Base-by-base conservation (phyloP, 2,797 vertebrate genomes). In the Chromobotia macracanthus region DNA sequence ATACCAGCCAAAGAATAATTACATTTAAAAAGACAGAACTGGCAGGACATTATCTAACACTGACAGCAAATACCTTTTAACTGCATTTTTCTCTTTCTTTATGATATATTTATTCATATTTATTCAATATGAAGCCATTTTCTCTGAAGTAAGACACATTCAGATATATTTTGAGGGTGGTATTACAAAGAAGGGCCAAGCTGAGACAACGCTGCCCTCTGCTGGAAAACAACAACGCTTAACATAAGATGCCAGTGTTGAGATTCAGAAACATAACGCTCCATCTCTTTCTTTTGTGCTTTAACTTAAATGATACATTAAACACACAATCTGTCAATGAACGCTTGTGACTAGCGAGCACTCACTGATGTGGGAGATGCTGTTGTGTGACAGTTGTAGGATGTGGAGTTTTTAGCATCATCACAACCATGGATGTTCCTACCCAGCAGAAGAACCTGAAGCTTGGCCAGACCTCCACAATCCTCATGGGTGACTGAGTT, bases 371-470 rank as follows among this genome's bases (percentile, higher is more conserved):
- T 94, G 93, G 31, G 93, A 95, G 87, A 99, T 94, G 88, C 86
- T 93, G 84, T 98, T 99, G 87, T 95, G 86, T 0, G 97, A 98
- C 63, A 98, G 87, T 82, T 98, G 95, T 68, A 99, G 94, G 77
- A 89, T 86, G 7, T 86, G 88, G 70, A 99, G 84, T 93, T 95
- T 80, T 84, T 90, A 56, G 94, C 95, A 8, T 92, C 94, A 50
- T 89, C 91, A 85, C 98, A 87, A 67, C 97, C 97, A 53, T 91
- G 95, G 84, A 97, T 86, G 79, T 94, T 97, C 6, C 89, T 90
- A 86, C 88, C 91, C 35, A 99, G 88, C 68, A 93, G 90, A 79
- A 99, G 90, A 81, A 96, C 88, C 81, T 85, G 87, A 55, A 99
- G 90, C 82, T 89, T 90, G 73, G 87, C 90, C 87, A 99, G 89